Evolutionary conservation across 1,140 invertebrate species (phyloP), one percentile per base, ranked within the genome.

Genomic region (Cyphomyrmex costatus): DNA sequence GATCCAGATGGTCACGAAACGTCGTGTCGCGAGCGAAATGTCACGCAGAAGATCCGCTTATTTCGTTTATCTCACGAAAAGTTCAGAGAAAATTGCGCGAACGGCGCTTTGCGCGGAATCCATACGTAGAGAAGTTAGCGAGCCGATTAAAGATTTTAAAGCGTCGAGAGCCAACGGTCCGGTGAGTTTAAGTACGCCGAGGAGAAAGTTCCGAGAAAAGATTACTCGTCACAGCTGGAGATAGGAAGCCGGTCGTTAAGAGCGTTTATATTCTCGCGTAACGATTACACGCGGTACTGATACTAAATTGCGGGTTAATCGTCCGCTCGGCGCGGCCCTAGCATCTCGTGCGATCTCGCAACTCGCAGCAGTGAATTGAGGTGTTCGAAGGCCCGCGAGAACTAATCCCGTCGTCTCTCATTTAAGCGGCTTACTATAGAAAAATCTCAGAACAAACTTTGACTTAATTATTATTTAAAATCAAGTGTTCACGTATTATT

Each of bases 221-320:
- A 71, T 83, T 74, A 56, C 87, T 86, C 87, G 83, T 89, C 80
- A 86, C 68, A 66, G 73, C 53, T 68, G 79, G 53, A 85, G 88
- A 89, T 85, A 89, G 86, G 80, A 87, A 78, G 88, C 71, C 77
- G 78, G 53, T 86, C 60, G 88, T 89, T 89, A 74, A 27, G 46
- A 71, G 58, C 87, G 84, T 89, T 79, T 87, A 90, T 61, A 74
- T 63, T 83, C 86, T 79, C 73, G 79, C 78, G 87, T 73, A 68
- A 83, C 85, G 87, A 88, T 87, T 86, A 82, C 78, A 80, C 61
- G 53, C 19, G 60, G 85, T 58, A 56, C 73, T 73, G 78, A 86
- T 87, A 78, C 56, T 73, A 88, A 88, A 88, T 88, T 88, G 56
- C 78, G 65, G 84, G 78, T 87, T 84, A 76, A 82, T 87, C 78